A percentile compares a stretch with the other conserved stretches of the same genome.
These are phyloP conservation scores for Trachymyrmex septentrionalis DNA, from an alignment of 1,140 invertebrate species.

Conservation along the genomic window DNA sequence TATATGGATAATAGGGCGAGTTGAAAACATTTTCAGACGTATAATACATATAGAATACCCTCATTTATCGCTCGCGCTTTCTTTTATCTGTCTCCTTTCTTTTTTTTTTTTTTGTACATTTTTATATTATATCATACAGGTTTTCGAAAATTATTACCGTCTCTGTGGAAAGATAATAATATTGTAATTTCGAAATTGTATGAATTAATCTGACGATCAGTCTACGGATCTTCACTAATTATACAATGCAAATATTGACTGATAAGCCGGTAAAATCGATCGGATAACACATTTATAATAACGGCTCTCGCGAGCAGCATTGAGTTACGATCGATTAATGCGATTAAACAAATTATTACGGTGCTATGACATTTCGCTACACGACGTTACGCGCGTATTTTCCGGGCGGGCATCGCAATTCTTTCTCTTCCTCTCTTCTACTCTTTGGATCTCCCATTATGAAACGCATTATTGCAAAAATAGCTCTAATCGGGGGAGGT, in stretches of 20 bases:
- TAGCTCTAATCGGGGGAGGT: slow-evolving; percentile 71
- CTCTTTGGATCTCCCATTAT: slow-evolving; percentile 26
- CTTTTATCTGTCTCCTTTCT: background rate
- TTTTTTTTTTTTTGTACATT: background rate
- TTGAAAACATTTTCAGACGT: slow-evolving; percentile 23
- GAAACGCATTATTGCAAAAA: slow-evolving; percentile 73
- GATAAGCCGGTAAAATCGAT: background rate
- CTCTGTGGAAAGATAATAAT: background rate
- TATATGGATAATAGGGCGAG: slow-evolving; percentile 1
- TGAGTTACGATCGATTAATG: slow-evolving; percentile 55
- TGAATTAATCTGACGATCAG: slow-evolving; percentile 24
- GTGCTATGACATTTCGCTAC: slow-evolving; percentile 45
- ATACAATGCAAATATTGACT: slow-evolving; percentile 32
- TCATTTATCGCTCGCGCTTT: background rate
- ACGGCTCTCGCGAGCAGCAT: background rate
- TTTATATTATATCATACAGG: too few species aligned
- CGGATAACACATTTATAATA: background rate
- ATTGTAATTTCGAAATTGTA: background rate
- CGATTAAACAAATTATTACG: slow-evolving; percentile 60
- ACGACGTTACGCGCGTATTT: slow-evolving; percentile 64
- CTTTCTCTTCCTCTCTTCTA: background rate
- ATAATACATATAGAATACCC: background rate
- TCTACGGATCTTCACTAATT: background rate
- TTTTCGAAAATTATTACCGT: background rate
- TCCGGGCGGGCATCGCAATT: slow-evolving; percentile 11